Percentiles rank a stretch among this genome's conserved stretches.
Evolutionary conservation across 2,797 vertebrate genomes (phyloP).

Genomic region (Neoniphon sammara): DNA sequence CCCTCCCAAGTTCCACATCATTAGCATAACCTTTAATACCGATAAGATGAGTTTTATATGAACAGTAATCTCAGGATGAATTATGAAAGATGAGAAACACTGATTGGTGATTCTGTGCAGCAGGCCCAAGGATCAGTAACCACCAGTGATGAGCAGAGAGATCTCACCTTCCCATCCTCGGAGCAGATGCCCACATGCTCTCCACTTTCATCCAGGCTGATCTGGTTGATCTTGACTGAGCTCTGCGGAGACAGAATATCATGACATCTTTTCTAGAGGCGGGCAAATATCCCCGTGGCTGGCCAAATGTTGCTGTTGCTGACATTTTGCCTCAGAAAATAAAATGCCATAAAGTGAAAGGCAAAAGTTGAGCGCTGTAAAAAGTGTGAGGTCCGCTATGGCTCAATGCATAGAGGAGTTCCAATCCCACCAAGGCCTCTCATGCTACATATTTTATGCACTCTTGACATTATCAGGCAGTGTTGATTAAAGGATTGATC

Average conservation of each 20-base stretch:
- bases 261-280: conserved; percentile 53
- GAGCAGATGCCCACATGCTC: conserved; percentile 98
- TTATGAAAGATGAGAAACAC: conserved; percentile 68
- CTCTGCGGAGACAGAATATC: conserved; percentile 85
- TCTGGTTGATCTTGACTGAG: conserved; percentile 98
- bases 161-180: conserved; percentile 97
- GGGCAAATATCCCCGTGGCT: conserved; percentile 46
- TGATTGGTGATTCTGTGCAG: conserved; percentile 48
- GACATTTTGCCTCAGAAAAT: conserved; percentile 61
- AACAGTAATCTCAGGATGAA: conserved; percentile 55
- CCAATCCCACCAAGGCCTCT: background rate
- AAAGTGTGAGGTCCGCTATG: conserved; percentile 28
- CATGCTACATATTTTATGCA: conserved; percentile 32
- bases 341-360: conserved; percentile 42
- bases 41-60: conserved; percentile 64
- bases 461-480: conserved; percentile 2
- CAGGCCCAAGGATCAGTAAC: conserved; percentile 62
- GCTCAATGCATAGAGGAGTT: conserved; percentile 34
- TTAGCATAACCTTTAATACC: conserved; percentile 65
- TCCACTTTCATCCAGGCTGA: conserved; percentile 98
- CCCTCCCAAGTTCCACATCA: conserved; percentile 45
- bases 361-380: conserved; percentile 15
- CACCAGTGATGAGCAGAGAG: conserved; percentile 59
- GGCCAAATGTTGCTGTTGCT: conserved; percentile 32
- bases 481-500: conserved; percentile 50